Conservation (phyloP, 2,888 invertebrate species). For the Lochmaea capreae region DNA sequence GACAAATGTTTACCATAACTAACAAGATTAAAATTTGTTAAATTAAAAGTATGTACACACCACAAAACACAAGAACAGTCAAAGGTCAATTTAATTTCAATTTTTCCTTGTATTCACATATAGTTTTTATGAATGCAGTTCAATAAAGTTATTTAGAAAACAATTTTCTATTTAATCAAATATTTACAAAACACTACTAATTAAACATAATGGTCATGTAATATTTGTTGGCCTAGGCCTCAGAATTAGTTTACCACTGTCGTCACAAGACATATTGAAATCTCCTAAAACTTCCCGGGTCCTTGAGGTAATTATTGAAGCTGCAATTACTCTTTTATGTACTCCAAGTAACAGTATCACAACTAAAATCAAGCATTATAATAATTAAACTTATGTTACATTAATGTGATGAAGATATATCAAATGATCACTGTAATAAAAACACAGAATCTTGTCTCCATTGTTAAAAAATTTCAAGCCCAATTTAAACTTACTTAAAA, state of each 20-base stretch:
- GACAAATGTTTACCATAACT: too few species aligned
- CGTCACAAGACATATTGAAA: constrained; percentile 98
- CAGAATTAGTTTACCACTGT: constrained; percentile 94
- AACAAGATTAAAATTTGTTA: too few species aligned
- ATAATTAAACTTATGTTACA: neutral
- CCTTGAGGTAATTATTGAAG: constrained; percentile 93
- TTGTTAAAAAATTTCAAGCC: too few species aligned
- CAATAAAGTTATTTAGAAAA: constrained; percentile 19
- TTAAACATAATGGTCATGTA: constrained; percentile 57
- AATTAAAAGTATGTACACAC: too few species aligned
- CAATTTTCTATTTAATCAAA: constrained; percentile 28
- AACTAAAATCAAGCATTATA: constrained; percentile 68
- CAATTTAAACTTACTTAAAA: constrained; percentile 73
- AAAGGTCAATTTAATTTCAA: too few species aligned
- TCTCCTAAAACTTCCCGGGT: constrained; percentile 91
- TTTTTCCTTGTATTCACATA: too few species aligned
- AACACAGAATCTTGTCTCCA: neutral
- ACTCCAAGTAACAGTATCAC: constrained; percentile 91
- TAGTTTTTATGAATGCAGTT: neutral
- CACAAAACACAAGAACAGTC: too few species aligned
- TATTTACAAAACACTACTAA: constrained; percentile 30
- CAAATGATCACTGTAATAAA: neutral
- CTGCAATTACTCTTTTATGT: constrained; percentile 95
- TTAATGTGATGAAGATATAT: neutral
- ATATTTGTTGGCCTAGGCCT: constrained; percentile 81